Evolutionary conservation across 2,113 vertebrate species (phyloP), one percentile per base, ranked within the genome.

Genomic region (Drymodes brunneopygia): DNA sequence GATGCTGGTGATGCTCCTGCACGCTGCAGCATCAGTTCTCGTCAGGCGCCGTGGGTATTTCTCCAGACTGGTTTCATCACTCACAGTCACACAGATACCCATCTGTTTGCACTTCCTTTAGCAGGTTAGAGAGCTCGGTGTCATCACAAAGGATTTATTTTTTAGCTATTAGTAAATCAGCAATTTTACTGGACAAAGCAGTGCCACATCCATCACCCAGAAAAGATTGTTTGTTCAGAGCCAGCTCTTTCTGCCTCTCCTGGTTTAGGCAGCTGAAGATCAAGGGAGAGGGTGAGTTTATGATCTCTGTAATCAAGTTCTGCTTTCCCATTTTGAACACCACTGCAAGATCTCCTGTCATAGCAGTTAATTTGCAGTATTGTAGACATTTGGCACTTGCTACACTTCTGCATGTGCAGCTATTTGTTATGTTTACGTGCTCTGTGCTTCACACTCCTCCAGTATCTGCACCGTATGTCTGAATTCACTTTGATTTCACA

Each of bases 111-210:
- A 64, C 79, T 88, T 93, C 11, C 92, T 85, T 77, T 58, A 88
- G 89, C 74, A 90, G 78, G 87, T 82, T 92, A 86, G 93, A 88
- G 85, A 85, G 85, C 54, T 48, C 86, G 74, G 62, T 96, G 93
- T 78, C 95, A 95, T 66, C 93, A 73, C 58, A 93, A 66, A 91
- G 80, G 85, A 95, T 94, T 95, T 97, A 79, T 91, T 94, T 85
- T 91, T 95, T 86, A 74, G 44, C 87, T 82, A 80, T 95, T 97
- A 95, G 81, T 92, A 95, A 94, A 97, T 95, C 93, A 96, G 79
- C 87, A 80, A 82, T 90, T 96, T 95, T 82, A 85, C 66, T 88
- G 92, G 87, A 96, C 95, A 94, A 94, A 95, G 79, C 71, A 62
- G 47, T 16, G 71, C 62, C 60, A 19, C 67, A 94, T 97, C 81